Percentiles rank a stretch among this genome's conserved stretches.
Conservation (phyloP, 1,140 invertebrate genomes). For the Hesperophylax magnus region DNA sequence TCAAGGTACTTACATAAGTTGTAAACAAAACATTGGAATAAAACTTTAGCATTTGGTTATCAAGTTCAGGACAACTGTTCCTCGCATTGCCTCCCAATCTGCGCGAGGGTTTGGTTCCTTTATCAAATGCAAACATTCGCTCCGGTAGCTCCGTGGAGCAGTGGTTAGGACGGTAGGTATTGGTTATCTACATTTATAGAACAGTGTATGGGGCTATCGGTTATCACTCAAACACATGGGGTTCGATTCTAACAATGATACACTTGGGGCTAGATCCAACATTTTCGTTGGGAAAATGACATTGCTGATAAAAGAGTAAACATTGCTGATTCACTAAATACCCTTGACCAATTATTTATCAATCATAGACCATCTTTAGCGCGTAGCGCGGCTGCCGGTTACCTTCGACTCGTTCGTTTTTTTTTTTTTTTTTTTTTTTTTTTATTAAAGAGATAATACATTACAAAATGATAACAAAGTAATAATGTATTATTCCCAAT, state of each 20-base stretch:
- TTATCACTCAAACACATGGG: neutral
- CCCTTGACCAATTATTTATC: too few relatives aligned
- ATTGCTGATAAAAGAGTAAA: neutral
- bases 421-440: too few relatives aligned
- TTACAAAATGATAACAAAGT: too few relatives aligned
- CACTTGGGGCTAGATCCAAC: neutral
- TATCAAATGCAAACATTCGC: conserved; percentile 7
- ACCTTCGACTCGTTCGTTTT: too few relatives aligned
- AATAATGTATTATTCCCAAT: too few relatives aligned
- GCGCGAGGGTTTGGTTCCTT: neutral
- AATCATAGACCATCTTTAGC: too few relatives aligned
- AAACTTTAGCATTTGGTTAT: neutral
- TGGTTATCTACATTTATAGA: neutral
- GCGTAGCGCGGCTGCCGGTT: too few relatives aligned
- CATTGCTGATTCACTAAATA: too few relatives aligned
- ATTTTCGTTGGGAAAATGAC: neutral
- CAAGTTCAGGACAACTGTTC: neutral
- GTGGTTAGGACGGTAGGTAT: too few relatives aligned
- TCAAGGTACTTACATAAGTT: neutral
- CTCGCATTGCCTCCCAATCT: neutral
- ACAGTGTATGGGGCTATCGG: neutral
- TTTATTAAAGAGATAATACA: too few relatives aligned
- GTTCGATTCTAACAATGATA: neutral
- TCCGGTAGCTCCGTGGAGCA: neutral
- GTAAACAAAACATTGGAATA: neutral